Conservation (phyloP, 2,113 vertebrate species). For the Vicugna pacos region DNA sequence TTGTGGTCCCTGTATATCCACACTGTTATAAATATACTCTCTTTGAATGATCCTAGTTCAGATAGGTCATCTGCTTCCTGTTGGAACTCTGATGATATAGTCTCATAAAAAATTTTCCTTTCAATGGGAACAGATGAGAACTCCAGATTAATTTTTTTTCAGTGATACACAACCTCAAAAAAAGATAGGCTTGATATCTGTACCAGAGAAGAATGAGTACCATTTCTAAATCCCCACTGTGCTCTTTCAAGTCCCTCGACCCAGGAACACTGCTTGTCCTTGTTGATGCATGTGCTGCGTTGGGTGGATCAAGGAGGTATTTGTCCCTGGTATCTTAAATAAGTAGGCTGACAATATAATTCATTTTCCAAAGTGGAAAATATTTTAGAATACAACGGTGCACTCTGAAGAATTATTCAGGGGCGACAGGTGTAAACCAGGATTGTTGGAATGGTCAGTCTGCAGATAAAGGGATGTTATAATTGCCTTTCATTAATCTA, state of each 20-base stretch:
- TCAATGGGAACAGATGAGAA: constrained; percentile 29
- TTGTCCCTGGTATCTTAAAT: neutral
- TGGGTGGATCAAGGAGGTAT: neutral
- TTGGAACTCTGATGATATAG: neutral
- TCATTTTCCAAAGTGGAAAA: constrained; percentile 27
- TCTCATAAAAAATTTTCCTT: neutral
- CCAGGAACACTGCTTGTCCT: constrained; percentile 1
- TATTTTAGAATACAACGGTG: constrained; percentile 3
- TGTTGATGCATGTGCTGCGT: neutral
- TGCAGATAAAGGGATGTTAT: neutral
- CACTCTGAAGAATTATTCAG: neutral
- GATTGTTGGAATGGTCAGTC: neutral
- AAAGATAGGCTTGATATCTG: constrained; percentile 32
- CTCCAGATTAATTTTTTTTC: constrained; percentile 12
- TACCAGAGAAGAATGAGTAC: neutral
- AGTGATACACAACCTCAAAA: neutral
- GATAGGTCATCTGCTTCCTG: neutral
- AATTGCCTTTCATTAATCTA: constrained; percentile 9
- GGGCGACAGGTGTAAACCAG: neutral
- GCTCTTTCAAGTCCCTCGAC: neutral
- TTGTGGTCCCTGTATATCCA: neutral
- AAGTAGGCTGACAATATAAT: neutral
- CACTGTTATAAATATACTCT: neutral
- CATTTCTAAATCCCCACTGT: neutral
- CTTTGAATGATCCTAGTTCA: neutral